phyloP scores from a whole-genome alignment of 2,113 vertebrate genomes.

The Myrmecophaga tridactyla region DNA sequence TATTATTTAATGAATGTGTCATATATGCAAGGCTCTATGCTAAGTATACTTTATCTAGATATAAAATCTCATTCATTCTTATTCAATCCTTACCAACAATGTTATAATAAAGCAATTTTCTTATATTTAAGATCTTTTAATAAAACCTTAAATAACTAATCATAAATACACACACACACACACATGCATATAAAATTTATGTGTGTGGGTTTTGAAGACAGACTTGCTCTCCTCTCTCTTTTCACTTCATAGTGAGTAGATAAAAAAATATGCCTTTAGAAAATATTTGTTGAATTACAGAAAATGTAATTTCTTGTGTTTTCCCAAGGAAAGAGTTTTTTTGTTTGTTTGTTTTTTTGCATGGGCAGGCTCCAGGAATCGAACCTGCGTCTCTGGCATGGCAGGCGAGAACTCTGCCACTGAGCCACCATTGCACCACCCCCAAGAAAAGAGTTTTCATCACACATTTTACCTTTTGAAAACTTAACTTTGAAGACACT shows the following conservation, averaged over 20 bases:
- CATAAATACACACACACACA: background rate
- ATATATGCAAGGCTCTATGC: background rate
- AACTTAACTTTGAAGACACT: constrained; percentile 26
- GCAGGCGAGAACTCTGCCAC: no score
- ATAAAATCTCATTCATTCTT: background rate
- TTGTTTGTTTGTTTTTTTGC: no score
- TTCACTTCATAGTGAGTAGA: background rate
- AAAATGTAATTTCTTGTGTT: constrained; percentile 40
- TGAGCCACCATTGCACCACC: no score
- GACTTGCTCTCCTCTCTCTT: background rate
- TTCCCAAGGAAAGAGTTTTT: background rate
- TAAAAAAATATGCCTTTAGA: constrained; percentile 21
- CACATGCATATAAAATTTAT: background rate
- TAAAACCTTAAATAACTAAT: background rate
- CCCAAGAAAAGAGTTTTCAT: no score
- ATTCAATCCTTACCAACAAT: background rate
- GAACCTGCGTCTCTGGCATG: no score
- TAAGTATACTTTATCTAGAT: background rate
- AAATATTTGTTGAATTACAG: constrained; percentile 50
- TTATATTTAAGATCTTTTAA: constrained; percentile 41
- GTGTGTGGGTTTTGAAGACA: background rate
- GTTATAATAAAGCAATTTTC: background rate
- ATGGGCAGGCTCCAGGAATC: no score
- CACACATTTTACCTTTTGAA: constrained; percentile 37
- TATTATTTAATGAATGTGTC: background rate